Conservation (phyloP, 1,140 invertebrate genomes). For the Batillaria attramentaria region DNA sequence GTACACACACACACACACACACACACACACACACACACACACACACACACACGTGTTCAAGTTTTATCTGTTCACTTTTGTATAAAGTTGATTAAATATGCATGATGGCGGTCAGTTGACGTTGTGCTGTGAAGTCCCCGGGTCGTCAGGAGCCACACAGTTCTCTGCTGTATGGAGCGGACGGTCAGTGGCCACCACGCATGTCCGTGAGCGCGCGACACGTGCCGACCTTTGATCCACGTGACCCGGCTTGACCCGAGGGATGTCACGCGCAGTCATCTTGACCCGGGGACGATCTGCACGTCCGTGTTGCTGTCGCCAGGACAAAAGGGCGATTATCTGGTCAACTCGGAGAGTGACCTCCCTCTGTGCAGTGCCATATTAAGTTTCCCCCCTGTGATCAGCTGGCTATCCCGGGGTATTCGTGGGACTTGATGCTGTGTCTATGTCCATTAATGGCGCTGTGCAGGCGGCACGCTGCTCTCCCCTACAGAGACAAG, state of each 20-base stretch:
- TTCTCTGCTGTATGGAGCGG: too few relatives aligned
- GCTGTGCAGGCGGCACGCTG: too few relatives aligned
- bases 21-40: slow-evolving; percentile 2
- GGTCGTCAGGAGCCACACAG: too few relatives aligned
- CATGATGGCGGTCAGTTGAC: too few relatives aligned
- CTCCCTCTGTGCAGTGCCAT: neutral
- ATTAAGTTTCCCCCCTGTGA: slow-evolving; percentile 20
- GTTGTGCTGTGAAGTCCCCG: too few relatives aligned
- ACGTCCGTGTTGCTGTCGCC: neutral
- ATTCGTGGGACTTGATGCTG: too few relatives aligned
- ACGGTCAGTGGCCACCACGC: neutral
- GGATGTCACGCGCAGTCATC: slow-evolving; percentile 11
- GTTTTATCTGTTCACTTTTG: too few relatives aligned
- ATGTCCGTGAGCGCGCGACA: neutral
- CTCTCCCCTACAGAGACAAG: too few relatives aligned
- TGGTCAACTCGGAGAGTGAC: slow-evolving; percentile 17
- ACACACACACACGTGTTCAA: neutral
- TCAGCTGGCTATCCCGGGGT: too few relatives aligned
- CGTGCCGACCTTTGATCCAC: slow-evolving; percentile 27
- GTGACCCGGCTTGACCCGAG: slow-evolving; percentile 4
- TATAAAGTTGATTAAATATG: too few relatives aligned
- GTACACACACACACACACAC: neutral
- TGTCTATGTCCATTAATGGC: too few relatives aligned
- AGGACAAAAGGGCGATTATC: slow-evolving; percentile 21
- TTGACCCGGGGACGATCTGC: neutral